Evolutionary conservation across 2,113 vertebrate genomes (phyloP), one percentile per base, ranked within the genome.

Genomic region (Odocoileus hemionus): DNA sequence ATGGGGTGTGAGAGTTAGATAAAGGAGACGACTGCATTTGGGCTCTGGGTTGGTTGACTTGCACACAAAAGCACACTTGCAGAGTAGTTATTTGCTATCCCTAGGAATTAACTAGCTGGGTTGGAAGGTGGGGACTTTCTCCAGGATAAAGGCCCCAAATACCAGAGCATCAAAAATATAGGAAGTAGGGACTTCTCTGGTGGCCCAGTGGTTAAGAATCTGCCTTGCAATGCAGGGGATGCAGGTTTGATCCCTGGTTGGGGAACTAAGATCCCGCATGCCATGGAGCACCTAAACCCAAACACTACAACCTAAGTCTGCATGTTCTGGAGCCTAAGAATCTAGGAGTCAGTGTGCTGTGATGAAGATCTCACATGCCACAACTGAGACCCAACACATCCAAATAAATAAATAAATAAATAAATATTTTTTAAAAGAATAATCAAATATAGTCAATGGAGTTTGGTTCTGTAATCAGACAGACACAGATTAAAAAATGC

Each of bases 111-210:
- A 45, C 28, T 17, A 13, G 19, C 15, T 52, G 25, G 86, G 8
- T 5, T 15, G 2, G 43, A 2, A 4, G 30, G 7, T 1, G 52
- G 19, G 8, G 0, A 1, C 7, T 43, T 43, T 74, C 19, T 87
- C 83, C 5, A 87, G 50, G 58, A 58, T 52, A 33, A 33, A 70
- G 58, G 50, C 30, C 52, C 30, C 60, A 70, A 19, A 58, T 58
- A 43, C 16, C 39, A 25, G 33, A 74, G 33, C 52, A 43, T 58
- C 58, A 39, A 52, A 19, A 52, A 67, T 26, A 33, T 5, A 58
- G 74, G 80, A 92, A 52, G 58, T 16, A 50, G 64, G 57, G 70
- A 43, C 70, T 26, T 76, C 12, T 23, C 39, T 76, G 70, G 70
- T 26, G 39, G 13, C 39, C 39, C 0, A 0, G 70, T 76, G 70